Conservation (phyloP, 2,888 invertebrate genomes). For the Lepidochitona cinerea region DNA sequence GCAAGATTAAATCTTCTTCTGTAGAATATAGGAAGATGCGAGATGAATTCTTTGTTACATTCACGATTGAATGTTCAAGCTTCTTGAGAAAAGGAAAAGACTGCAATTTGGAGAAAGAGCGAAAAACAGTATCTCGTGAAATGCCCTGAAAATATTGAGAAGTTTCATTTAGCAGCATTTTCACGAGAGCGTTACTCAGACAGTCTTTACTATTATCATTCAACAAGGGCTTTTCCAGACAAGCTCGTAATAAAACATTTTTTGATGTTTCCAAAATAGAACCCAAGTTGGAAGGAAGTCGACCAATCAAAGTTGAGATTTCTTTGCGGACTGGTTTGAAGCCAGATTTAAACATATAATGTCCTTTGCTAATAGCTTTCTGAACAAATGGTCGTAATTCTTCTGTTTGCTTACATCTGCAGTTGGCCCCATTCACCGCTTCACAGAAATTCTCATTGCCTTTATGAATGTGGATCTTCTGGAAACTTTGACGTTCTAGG, state of each 20-base stretch:
- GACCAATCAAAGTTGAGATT: too few relatives aligned
- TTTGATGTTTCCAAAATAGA: not conserved
- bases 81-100: not conserved
- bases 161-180: not conserved
- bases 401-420: not conserved
- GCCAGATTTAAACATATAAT: slow-evolving; percentile 2
- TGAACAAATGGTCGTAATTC: not conserved
- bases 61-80: not conserved
- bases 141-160: not conserved
- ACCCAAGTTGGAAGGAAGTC: not conserved
- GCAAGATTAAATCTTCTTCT: not conserved
- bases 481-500: not conserved
- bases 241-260: not conserved
- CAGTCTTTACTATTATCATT: not conserved
- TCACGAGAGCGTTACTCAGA: not conserved
- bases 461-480: not conserved
- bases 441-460: not conserved
- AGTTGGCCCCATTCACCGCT: not conserved
- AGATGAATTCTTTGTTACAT: not conserved
- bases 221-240: not conserved
- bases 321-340: too few relatives aligned
- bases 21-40: not conserved
- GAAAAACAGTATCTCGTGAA: not conserved
- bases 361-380: not conserved
- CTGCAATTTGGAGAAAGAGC: not conserved